Evolutionary conservation across 2,888 invertebrate species (phyloP).

Genomic region (Philonicus albiceps): DNA sequence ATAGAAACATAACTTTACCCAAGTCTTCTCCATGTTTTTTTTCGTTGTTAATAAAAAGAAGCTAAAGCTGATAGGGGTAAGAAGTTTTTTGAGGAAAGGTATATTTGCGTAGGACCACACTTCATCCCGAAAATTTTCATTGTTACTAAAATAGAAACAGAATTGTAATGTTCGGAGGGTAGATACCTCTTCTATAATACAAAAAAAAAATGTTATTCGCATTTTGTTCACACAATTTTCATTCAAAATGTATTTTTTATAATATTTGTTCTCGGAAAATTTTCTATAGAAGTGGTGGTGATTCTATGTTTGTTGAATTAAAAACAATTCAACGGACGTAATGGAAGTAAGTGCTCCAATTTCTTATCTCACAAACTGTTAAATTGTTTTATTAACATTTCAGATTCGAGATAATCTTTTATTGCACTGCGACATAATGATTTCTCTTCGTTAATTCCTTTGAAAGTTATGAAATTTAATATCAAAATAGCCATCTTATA

Average conservation of each 20-base stretch:
- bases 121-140: neutral
- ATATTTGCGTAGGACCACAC: neutral
- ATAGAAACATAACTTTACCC: neutral
- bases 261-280: neutral
- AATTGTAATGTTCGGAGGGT: neutral
- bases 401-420: neutral
- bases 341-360: neutral
- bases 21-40: neutral
- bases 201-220: neutral
- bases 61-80: neutral
- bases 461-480: neutral
- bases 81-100: neutral
- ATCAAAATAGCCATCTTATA: neutral
- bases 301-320: neutral
- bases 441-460: neutral
- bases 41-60: neutral
- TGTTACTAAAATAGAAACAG: neutral
- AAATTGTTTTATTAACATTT: neutral
- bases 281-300: neutral
- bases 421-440: neutral
- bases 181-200: neutral
- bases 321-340: neutral
- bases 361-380: neutral
- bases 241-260: neutral
- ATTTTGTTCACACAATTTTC: neutral